Percentiles rank a stretch among this genome's conserved stretches.
Conservation (phyloP, 2,888 invertebrate species). For the Nephrocerus scutellatus region DNA sequence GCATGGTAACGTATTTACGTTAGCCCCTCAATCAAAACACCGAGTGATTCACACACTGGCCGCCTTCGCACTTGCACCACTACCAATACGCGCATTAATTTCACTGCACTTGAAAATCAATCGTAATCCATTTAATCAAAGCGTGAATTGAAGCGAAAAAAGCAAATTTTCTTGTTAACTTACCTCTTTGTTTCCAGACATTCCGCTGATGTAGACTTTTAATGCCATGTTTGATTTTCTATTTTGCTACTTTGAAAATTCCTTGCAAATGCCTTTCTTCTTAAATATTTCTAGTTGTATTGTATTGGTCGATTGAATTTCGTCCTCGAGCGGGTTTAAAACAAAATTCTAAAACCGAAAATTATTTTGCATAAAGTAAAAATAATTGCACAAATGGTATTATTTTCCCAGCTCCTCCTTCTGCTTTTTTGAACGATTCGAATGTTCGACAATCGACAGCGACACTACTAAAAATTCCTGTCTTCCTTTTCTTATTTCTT, state of each 20-base stretch:
- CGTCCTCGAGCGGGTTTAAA: not conserved
- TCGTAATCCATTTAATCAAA: not conserved
- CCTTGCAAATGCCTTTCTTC: constrained; percentile 17
- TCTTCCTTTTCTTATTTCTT: too few species aligned
- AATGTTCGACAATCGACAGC: too few species aligned
- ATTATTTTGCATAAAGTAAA: constrained; percentile 10
- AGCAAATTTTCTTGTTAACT: too few species aligned
- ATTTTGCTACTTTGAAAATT: constrained; percentile 13
- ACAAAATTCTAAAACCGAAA: too few species aligned
- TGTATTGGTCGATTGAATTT: constrained; percentile 6
- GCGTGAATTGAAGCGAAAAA: too few species aligned
- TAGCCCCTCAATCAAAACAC: too few species aligned
- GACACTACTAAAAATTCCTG: too few species aligned
- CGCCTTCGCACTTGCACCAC: not conserved
- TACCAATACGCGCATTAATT: not conserved
- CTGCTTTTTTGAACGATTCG: too few species aligned
- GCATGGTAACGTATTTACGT: too few species aligned
- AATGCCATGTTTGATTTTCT: constrained; percentile 63
- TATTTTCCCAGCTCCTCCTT: too few species aligned
- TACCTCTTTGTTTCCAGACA: constrained; percentile 92
- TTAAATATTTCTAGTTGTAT: constrained; percentile 17
- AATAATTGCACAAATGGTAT: constrained; percentile 18
- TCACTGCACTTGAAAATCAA: not conserved
- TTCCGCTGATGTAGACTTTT: constrained; percentile 85
- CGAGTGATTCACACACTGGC: not conserved